Percentiles rank a stretch among this genome's conserved stretches.
Evolutionary conservation across 2,888 invertebrate species (phyloP).

Genomic region (Lapara coniferarum): DNA sequence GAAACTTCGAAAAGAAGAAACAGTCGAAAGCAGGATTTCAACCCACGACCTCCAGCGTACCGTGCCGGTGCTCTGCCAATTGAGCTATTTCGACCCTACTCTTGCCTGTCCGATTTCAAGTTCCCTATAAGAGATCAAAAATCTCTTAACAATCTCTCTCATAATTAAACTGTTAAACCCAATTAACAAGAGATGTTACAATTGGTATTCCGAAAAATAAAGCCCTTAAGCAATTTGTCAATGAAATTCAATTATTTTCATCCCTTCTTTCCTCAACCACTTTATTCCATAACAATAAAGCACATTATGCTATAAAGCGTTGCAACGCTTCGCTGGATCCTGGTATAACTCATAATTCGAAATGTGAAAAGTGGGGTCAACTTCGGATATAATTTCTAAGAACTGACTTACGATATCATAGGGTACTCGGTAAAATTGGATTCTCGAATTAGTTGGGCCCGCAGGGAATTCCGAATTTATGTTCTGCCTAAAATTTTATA

Average conservation of each 20-base stretch:
- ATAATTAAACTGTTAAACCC: no score
- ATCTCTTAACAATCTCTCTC: no score
- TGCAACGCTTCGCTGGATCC: slow-evolving; percentile 45
- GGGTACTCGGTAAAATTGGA: slow-evolving; percentile 40
- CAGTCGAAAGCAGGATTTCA: no score
- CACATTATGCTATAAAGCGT: slow-evolving; percentile 47
- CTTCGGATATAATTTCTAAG: slow-evolving; percentile 51
- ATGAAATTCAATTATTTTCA: slow-evolving; percentile 45
- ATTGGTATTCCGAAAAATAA: no score
- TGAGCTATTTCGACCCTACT: no score
- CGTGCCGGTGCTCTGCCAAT: no score
- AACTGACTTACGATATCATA: slow-evolving; percentile 47
- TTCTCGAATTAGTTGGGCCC: slow-evolving; percentile 36
- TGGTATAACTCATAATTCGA: slow-evolving; percentile 48
- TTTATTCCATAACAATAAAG: slow-evolving; percentile 45
- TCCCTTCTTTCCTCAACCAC: slow-evolving; percentile 35
- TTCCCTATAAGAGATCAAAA: no score
- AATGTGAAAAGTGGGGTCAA: slow-evolving; percentile 51
- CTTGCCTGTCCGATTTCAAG: no score
- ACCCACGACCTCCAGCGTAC: no score
- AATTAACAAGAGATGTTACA: no score
- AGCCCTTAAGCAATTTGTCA: slow-evolving; percentile 30
- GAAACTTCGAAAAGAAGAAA: no score
- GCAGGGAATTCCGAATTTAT: slow-evolving; percentile 32
- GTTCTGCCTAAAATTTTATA: slow-evolving; percentile 22